phyloP scores from a whole-genome alignment of 2,888 invertebrate species.

The Drosophila siamana region DNA sequence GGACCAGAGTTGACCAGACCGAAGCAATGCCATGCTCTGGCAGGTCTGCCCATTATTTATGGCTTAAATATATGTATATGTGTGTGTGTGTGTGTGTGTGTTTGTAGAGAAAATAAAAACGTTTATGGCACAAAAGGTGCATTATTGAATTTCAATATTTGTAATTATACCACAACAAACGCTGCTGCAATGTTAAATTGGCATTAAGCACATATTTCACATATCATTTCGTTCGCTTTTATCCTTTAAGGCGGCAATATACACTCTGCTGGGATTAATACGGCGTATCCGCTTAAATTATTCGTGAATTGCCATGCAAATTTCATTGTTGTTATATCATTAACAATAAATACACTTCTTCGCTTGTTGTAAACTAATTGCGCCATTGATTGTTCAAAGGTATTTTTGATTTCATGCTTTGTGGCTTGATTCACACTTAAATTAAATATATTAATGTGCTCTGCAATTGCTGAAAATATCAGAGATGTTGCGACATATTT shows the following conservation, averaged over 20 bases:
- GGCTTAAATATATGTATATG: conserved; percentile 46
- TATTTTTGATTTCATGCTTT: not conserved
- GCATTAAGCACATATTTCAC: conserved; percentile 5
- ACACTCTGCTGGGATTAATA: not conserved
- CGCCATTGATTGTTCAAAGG: not conserved
- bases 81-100: not conserved
- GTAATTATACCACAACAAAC: conserved; percentile 17
- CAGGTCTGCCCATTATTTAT: conserved; percentile 61
- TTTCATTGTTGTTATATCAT: not conserved
- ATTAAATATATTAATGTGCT: too few species aligned
- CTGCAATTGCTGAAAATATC: too few species aligned
- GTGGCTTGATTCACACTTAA: not conserved
- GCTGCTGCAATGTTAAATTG: conserved; percentile 6
- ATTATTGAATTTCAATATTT: conserved; percentile 55
- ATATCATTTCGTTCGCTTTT: not conserved
- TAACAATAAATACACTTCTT: not conserved
- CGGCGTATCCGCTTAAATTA: not conserved
- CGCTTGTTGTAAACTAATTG: not conserved
- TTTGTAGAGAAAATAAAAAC: not conserved
- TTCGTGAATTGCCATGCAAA: not conserved
- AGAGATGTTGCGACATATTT: too few species aligned
- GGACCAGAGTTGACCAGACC: conserved; percentile 4
- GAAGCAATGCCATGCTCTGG: too few species aligned
- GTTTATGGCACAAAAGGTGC: conserved; percentile 20
- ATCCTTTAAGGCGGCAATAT: not conserved